These are phyloP conservation scores for Xenops minutus DNA, from an alignment of 2,797 vertebrate genomes.

Conservation along the genomic window DNA sequence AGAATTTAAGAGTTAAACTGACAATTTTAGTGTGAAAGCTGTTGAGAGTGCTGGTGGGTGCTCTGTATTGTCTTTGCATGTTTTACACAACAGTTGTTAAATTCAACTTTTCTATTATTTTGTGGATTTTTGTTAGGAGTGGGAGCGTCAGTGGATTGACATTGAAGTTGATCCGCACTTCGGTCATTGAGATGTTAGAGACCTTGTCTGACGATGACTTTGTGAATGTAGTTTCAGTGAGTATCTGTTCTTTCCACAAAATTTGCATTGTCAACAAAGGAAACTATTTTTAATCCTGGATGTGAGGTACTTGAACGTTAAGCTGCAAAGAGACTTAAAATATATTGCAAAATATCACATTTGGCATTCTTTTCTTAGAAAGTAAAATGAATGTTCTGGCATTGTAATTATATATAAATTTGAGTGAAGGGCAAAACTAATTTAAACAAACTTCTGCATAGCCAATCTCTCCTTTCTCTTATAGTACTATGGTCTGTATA, in stretches of 20 bases:
- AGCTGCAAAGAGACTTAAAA: background rate
- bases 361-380: background rate
- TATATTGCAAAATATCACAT: background rate
- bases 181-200: conserved; percentile 96
- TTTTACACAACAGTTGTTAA: background rate
- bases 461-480: background rate
- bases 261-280: background rate
- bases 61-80: background rate
- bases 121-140: conserved; percentile 77
- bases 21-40: background rate
- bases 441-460: background rate
- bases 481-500: background rate
- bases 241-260: conserved; percentile 65
- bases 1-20: background rate
- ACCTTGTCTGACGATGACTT: conserved; percentile 97
- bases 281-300: background rate
- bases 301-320: background rate
- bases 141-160: conserved; percentile 96
- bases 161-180: conserved; percentile 93
- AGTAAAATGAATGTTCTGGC: background rate
- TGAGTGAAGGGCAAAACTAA: background rate
- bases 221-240: conserved; percentile 97
- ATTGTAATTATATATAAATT: background rate
- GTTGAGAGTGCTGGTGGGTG: background rate
- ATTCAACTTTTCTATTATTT: background rate